phyloP scores from a whole-genome alignment of 2,113 vertebrate genomes.

The Rafetus swinhoei region DNA sequence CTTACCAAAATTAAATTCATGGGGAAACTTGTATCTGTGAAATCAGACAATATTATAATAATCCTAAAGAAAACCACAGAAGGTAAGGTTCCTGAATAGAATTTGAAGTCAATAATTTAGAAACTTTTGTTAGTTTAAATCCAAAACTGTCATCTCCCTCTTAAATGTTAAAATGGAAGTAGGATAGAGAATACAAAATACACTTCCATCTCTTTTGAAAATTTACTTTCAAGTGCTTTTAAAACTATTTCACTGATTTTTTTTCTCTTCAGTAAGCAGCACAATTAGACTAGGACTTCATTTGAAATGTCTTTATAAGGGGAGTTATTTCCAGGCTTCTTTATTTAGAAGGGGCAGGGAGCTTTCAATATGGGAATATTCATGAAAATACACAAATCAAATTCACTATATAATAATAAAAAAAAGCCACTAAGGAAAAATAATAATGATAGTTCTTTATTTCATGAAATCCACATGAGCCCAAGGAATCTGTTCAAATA shows the following conservation, averaged over 20 bases:
- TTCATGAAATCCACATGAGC: no score
- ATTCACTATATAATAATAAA: background rate
- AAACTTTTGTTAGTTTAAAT: background rate
- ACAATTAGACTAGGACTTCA: conserved; percentile 1
- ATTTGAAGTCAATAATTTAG: background rate
- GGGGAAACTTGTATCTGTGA: background rate
- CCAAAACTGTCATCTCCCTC: fast-evolving
- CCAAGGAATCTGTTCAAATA: no score
- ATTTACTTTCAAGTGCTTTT: background rate
- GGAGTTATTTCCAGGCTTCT: conserved; percentile 15
- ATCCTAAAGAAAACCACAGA: background rate
- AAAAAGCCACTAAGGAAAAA: background rate
- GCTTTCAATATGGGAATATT: background rate
- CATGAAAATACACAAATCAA: background rate
- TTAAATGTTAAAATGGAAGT: background rate
- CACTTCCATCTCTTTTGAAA: background rate
- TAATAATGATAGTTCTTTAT: background rate
- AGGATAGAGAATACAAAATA: background rate
- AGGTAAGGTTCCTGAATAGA: background rate
- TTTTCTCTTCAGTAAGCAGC: conserved; percentile 7
- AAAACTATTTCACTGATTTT: background rate
- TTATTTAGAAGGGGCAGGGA: background rate
- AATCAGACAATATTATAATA: background rate
- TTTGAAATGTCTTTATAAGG: background rate
- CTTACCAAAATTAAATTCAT: background rate